Evolutionary conservation across 2,888 invertebrate species (phyloP), one percentile per base, ranked within the genome.

Genomic region (Volucella inanis): DNA sequence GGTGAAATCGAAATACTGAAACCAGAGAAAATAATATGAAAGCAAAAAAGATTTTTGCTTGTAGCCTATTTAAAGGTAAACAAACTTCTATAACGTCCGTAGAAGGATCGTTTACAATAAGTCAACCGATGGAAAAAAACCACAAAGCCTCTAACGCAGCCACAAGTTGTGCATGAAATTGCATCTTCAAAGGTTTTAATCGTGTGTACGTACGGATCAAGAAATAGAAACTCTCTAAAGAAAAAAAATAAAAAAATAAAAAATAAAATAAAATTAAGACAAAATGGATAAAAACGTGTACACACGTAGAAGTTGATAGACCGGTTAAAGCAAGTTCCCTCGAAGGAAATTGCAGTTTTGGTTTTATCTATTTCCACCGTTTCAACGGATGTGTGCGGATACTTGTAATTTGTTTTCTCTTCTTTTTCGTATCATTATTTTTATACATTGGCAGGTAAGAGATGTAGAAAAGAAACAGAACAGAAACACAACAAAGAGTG

Each of bases 371-470:
- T 67, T 59, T 59, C 10, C 75, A 57, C 43, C 57, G 67, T 22
- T 50, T 75, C 59, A 59, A 67, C 75, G 65, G 67, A 65, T 75
- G 65, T 75, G 65, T 75, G 67, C 75, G 18, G 49, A 67, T 57
- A 59, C 31, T 57, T 59, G 65, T 59, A 57, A 50, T 67, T 64
- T 68, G 18, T 68, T 22, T 6, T 31, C 0, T 6, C 31, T 31
- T 31, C 3, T 31, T 31, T 4, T 31, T 31, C 6, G 31, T 31
- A 31, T 31, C 31, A 1, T 31, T 31, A 31, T 31, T 31, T 31
- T 31, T 31, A 31, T 31, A 31, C 31, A 31, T 31, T 31, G 6
- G 4, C 31, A 31, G 31, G 31, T 31, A 31, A 31, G 31, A 31
- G 31, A 31, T 4, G 31, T 6, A 31, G 31, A 6, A 31, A 31